Evolutionary conservation across 2,797 vertebrate species (phyloP).

Genomic region (Pseudochromis fuscus): DNA sequence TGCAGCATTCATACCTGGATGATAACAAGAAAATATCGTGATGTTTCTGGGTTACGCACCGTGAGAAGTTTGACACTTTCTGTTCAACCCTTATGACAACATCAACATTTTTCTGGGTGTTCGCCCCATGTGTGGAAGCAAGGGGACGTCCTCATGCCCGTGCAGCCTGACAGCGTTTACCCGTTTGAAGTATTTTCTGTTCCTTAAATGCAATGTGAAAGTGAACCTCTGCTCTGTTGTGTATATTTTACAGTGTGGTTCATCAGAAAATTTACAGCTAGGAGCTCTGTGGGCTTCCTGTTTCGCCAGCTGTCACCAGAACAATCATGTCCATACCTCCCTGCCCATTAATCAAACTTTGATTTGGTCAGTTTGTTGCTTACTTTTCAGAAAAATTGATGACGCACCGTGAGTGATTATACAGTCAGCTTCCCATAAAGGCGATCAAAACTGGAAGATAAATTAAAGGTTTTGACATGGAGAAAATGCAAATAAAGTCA

Average conservation of each 20-base stretch:
- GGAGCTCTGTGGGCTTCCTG: conserved; percentile 41
- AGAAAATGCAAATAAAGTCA: conserved; percentile 74
- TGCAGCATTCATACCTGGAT: conserved; percentile 45
- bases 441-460: conserved; percentile 69
- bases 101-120: conserved; percentile 12
- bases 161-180: conserved; percentile 21
- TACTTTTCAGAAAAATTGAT: conserved; percentile 72
- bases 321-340: conserved; percentile 53
- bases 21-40: conserved; percentile 49
- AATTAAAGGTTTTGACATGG: conserved; percentile 73
- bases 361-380: conserved; percentile 76
- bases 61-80: conserved; percentile 39
- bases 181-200: conserved; percentile 22
- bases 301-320: conserved; percentile 62
- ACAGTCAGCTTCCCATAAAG: conserved; percentile 63
- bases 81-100: conserved; percentile 49
- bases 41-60: conserved; percentile 51
- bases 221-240: conserved; percentile 44
- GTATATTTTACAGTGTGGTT: conserved; percentile 52
- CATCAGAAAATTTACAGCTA: conserved; percentile 50
- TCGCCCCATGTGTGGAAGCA: conserved; percentile 6
- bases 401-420: conserved; percentile 64
- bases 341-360: conserved; percentile 70
- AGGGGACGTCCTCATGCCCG: conserved; percentile 17
- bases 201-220: conserved; percentile 44